Percentiles rank a stretch among this genome's conserved stretches.
phyloP scores from a whole-genome alignment of 2,797 vertebrate genomes.

The Neosilurus mollespiculum region DNA sequence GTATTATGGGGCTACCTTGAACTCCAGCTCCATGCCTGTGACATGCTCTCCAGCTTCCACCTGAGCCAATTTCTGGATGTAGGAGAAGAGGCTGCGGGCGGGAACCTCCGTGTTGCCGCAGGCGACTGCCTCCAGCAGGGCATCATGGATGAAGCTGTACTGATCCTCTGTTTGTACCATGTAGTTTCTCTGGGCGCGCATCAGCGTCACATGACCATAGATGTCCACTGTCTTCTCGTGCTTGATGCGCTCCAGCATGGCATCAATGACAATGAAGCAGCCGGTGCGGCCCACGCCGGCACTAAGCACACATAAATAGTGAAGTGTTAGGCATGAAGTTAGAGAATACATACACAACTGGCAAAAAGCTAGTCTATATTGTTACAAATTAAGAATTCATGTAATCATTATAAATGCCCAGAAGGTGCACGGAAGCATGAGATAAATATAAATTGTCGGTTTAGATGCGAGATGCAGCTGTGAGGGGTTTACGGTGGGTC shows the following conservation, averaged over 20 bases:
- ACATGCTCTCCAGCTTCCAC: constrained; percentile 92
- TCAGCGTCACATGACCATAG: constrained; percentile 95
- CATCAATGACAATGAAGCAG: constrained; percentile 97
- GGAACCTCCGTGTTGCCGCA: constrained; percentile 96
- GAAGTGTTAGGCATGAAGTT: neutral
- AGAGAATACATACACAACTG: neutral
- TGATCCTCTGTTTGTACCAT: constrained; percentile 99
- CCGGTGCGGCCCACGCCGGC: constrained; percentile 93
- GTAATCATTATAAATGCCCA: neutral
- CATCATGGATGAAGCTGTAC: constrained; percentile 98
- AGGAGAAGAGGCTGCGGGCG: constrained; percentile 90
- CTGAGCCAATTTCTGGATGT: constrained; percentile 96
- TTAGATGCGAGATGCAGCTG: neutral
- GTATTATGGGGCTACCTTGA: constrained; percentile 82
- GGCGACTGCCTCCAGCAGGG: constrained; percentile 93
- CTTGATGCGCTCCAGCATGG: constrained; percentile 96
- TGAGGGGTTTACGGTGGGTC: constrained; percentile 7
- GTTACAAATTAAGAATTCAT: neutral
- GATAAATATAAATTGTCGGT: neutral
- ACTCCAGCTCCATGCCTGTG: constrained; percentile 97
- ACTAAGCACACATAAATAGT: constrained; percentile 61
- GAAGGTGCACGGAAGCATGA: no score
- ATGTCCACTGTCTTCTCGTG: constrained; percentile 97
- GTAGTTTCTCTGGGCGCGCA: constrained; percentile 96
- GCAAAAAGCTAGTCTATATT: neutral